phyloP scores from a whole-genome alignment of 2,797 vertebrate genomes.

The Sebastes hopkinsi region DNA sequence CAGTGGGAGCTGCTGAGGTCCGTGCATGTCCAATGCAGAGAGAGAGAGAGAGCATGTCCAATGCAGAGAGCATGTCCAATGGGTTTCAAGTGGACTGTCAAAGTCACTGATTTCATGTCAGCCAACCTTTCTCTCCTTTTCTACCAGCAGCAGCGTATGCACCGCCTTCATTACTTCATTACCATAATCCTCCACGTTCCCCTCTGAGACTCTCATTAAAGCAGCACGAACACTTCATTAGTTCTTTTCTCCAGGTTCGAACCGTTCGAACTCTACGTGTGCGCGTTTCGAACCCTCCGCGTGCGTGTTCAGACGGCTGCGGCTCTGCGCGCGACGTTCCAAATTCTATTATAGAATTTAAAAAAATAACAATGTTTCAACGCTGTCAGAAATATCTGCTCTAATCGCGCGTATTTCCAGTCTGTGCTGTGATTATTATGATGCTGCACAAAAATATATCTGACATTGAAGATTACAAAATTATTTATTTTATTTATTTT shows the following conservation, averaged over 20 bases:
- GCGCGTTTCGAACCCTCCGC: conserved; percentile 66
- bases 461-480: neutral
- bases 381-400: neutral
- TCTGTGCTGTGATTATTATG: neutral
- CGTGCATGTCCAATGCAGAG: conserved; percentile 69
- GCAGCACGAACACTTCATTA: conserved; percentile 92
- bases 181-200: conserved; percentile 95
- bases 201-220: conserved; percentile 96
- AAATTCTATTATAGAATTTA: neutral
- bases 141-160: conserved; percentile 87
- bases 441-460: neutral
- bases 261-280: conserved; percentile 38
- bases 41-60: conserved; percentile 66
- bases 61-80: conserved; percentile 79
- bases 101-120: conserved; percentile 85
- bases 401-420: no score
- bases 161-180: conserved; percentile 83
- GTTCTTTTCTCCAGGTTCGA: conserved; percentile 77
- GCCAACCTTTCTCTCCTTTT: conserved; percentile 85
- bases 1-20: conserved; percentile 49
- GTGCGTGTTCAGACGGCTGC: conserved; percentile 74
- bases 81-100: conserved; percentile 87
- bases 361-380: neutral
- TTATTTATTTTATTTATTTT: no score
- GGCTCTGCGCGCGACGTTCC: neutral